phyloP scores from a whole-genome alignment of 2,113 vertebrate genomes.

The Nesogale talazaci region DNA sequence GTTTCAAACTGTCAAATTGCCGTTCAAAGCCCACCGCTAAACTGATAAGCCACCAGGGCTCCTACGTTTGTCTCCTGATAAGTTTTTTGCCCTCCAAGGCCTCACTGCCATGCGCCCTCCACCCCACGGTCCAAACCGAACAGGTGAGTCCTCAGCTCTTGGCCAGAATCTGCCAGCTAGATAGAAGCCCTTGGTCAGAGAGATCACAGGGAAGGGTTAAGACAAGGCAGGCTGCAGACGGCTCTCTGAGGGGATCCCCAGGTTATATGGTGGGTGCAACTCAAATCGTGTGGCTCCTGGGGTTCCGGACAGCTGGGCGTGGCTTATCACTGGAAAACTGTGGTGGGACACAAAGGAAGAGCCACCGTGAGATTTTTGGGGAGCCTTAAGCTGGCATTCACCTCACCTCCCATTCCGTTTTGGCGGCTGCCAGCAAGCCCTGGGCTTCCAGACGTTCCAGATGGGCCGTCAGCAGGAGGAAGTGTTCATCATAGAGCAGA shows the following conservation, averaged over 20 bases:
- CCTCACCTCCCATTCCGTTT: not conserved
- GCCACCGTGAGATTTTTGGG: not conserved
- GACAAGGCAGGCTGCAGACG: not conserved
- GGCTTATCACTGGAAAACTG: not conserved
- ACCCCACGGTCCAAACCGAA: not conserved
- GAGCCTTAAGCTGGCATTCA: not conserved
- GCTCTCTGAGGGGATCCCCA: not conserved
- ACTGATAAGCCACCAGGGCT: too few species aligned
- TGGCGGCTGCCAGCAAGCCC: conserved; percentile 61
- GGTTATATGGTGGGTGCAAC: not conserved
- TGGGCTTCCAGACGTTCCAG: conserved; percentile 86
- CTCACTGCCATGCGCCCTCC: not conserved
- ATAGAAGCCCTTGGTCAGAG: not conserved
- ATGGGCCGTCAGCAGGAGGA: conserved; percentile 82
- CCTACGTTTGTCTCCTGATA: not conserved
- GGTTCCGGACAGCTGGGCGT: not conserved
- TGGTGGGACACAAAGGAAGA: not conserved
- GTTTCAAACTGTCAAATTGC: too few species aligned
- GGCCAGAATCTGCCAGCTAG: not conserved
- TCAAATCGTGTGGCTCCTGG: not conserved
- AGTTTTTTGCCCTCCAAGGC: not conserved
- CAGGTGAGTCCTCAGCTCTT: not conserved
- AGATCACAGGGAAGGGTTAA: not conserved
- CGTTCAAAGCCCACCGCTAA: too few species aligned
- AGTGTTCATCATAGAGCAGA: conserved; percentile 90